phyloP scores from a whole-genome alignment of 1,140 invertebrate species.

The Lepidotrigona ventralis region DNA sequence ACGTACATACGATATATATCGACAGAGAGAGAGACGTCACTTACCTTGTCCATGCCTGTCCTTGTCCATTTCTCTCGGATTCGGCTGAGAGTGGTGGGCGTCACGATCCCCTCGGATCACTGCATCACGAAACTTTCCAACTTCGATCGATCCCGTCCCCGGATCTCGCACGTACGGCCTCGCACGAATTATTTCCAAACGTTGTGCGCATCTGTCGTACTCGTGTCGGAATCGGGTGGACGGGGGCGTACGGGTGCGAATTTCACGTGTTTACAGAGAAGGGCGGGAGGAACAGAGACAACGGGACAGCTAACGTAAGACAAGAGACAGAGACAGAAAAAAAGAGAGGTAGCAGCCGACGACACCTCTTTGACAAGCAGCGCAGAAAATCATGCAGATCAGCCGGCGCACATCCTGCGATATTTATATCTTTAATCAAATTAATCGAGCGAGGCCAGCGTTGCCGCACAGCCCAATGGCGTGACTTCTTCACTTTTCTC shows the following conservation, averaged over 20 bases:
- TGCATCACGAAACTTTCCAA: constrained; percentile 70
- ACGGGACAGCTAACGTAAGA: neutral
- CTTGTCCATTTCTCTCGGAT: constrained; percentile 70
- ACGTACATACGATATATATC: neutral
- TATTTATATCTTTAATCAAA: constrained; percentile 54
- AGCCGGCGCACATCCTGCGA: constrained; percentile 41
- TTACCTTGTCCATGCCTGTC: constrained; percentile 71
- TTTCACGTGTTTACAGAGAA: constrained; percentile 37
- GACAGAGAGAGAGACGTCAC: constrained; percentile 10
- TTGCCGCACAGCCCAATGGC: neutral
- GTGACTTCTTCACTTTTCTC: neutral
- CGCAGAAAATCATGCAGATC: constrained; percentile 48
- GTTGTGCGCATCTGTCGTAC: constrained; percentile 54
- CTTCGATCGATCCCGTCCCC: constrained; percentile 59
- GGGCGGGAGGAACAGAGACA: neutral
- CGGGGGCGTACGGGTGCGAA: neutral
- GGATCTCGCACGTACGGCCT: constrained; percentile 32
- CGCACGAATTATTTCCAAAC: constrained; percentile 48
- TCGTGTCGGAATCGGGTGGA: constrained; percentile 5
- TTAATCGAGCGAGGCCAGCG: constrained; percentile 34
- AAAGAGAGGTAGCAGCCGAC: constrained; percentile 14
- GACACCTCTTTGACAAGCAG: constrained; percentile 44
- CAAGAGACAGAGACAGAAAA: neutral
- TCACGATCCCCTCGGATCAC: constrained; percentile 64
- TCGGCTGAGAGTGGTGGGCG: constrained; percentile 29